Percentiles rank a stretch among this genome's conserved stretches.
Conservation (phyloP, 2,113 vertebrate species). For the Catharus minimus region DNA sequence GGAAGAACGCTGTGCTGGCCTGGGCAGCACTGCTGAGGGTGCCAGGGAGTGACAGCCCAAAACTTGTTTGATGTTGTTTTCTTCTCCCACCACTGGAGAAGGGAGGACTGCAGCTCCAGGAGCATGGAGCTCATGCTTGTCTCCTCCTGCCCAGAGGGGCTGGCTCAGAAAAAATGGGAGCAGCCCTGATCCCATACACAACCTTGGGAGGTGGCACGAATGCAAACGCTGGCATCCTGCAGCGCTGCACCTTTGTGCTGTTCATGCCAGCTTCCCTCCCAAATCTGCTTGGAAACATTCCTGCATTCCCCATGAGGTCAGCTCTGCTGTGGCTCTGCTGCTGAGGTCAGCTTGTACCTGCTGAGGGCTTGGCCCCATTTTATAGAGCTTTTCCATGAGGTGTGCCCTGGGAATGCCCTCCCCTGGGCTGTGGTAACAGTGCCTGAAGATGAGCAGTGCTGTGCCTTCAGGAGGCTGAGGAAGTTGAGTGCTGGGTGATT, state of each 20-base stretch:
- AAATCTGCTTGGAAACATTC: background rate
- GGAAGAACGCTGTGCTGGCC: background rate
- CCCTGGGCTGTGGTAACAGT: background rate
- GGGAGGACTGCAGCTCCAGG: background rate
- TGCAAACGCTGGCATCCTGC: background rate
- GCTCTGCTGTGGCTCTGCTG: background rate
- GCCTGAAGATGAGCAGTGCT: background rate
- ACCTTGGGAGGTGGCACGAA: fast-evolving
- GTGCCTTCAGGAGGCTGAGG: background rate
- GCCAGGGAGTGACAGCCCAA: background rate
- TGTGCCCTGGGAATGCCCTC: background rate
- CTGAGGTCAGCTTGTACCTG: background rate
- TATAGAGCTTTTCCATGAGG: background rate
- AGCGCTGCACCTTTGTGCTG: background rate
- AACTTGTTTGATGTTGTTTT: background rate
- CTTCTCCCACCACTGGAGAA: background rate
- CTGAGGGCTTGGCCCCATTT: background rate
- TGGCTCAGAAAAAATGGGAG: background rate
- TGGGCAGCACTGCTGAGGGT: background rate
- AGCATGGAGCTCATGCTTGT: background rate
- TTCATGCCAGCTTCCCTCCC: background rate
- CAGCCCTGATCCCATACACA: background rate
- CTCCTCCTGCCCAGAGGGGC: background rate
- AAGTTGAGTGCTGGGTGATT: background rate
- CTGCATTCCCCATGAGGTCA: background rate